A percentile compares a stretch with the other conserved stretches of the same genome.
phyloP scores from a whole-genome alignment of 2,797 vertebrate genomes.

The Semaprochilodus insignis region DNA sequence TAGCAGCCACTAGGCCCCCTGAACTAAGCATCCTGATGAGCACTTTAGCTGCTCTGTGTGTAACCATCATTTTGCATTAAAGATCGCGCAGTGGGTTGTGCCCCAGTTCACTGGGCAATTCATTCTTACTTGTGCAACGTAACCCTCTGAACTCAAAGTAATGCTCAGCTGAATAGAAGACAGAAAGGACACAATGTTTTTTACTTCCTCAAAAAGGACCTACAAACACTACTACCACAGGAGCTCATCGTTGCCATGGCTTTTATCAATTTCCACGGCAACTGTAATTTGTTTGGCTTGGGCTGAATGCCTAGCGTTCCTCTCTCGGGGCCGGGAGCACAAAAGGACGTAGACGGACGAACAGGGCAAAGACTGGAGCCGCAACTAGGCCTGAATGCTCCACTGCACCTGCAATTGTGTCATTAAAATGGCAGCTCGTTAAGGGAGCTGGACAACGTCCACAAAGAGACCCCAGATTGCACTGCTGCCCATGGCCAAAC shows the following conservation, averaged over 20 bases:
- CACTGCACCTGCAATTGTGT: conserved; percentile 60
- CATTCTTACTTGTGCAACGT: conserved; percentile 20
- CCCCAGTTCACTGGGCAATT: conserved; percentile 39
- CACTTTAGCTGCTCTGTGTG: conserved; percentile 24
- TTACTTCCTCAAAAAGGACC: conserved; percentile 1
- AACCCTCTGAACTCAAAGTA: conserved; percentile 17
- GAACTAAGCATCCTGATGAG: conserved; percentile 28
- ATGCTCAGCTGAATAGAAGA: background rate
- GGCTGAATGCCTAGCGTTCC: conserved; percentile 47
- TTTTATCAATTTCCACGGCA: conserved; percentile 56
- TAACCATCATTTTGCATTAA: conserved; percentile 46
- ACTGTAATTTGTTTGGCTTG: conserved; percentile 54
- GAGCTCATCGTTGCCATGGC: conserved; percentile 40
- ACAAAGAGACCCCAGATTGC: conserved; percentile 50
- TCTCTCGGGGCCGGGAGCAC: conserved; percentile 32
- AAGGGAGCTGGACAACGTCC: conserved; percentile 40
- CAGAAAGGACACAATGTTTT: conserved; percentile 7
- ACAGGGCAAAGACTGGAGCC: background rate
- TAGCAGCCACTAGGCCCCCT: conserved; percentile 28
- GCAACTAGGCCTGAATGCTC: conserved; percentile 53
- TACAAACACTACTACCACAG: conserved; percentile 1
- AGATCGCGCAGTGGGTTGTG: conserved; percentile 17
- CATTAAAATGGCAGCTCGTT: conserved; percentile 67
- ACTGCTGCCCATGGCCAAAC: conserved; percentile 23
- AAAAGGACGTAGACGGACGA: conserved; percentile 23